Conservation (phyloP, 1,140 invertebrate genomes). For the Parasteatoda tepidariorum region DNA sequence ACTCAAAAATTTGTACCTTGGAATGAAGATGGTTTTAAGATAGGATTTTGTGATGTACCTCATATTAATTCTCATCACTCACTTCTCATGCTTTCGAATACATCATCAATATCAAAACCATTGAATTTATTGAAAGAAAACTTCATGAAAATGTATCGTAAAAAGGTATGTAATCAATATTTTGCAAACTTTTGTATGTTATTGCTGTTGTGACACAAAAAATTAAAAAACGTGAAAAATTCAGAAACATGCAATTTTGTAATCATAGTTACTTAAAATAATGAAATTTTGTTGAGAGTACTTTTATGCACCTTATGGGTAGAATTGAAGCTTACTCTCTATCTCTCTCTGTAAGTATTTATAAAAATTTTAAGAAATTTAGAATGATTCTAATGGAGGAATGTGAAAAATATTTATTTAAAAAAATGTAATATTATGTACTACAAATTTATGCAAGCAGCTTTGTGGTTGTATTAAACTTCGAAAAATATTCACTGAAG, state of each 20-base stretch:
- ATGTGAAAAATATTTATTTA: too few relatives aligned
- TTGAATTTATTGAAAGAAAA: conserved; percentile 68
- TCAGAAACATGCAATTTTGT: conserved; percentile 57
- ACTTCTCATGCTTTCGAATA: conserved; percentile 69
- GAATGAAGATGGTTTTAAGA: conserved; percentile 72
- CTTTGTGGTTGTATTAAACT: too few relatives aligned
- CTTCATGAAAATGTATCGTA: conserved; percentile 69
- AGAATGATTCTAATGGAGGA: too few relatives aligned
- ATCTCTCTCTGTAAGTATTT: neutral
- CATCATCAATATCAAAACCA: conserved; percentile 68
- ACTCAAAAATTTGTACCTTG: conserved; percentile 69
- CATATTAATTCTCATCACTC: conserved; percentile 69
- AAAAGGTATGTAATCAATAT: conserved; percentile 65
- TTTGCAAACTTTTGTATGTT: neutral
- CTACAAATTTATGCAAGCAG: too few relatives aligned
- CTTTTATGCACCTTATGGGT: neutral
- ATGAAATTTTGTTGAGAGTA: neutral
- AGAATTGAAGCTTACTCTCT: neutral
- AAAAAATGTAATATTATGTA: too few relatives aligned
- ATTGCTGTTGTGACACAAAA: neutral
- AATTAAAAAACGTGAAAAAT: neutral
- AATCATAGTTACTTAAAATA: neutral
- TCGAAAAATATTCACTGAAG: too few relatives aligned
- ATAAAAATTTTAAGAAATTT: too few relatives aligned
- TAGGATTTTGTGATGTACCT: conserved; percentile 70